Conservation (phyloP, 1,140 invertebrate genomes). For the Portunus trituberculatus region DNA sequence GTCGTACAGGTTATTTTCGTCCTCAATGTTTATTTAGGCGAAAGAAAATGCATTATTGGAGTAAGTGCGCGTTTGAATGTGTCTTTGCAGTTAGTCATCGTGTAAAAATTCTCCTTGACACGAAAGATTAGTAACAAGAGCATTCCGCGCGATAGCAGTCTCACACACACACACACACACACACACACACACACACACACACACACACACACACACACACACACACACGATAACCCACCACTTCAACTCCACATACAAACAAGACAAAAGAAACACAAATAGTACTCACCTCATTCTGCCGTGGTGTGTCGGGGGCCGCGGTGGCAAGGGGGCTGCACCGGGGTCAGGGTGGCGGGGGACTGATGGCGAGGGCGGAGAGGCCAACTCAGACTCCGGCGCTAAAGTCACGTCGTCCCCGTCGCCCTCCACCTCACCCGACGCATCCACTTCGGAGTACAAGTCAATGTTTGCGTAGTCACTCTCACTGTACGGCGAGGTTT, state of each 20-base stretch:
- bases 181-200: no score
- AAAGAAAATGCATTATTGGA: no score
- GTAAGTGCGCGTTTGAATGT: no score
- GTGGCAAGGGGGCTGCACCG: background rate
- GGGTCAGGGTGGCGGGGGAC: background rate
- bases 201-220: background rate
- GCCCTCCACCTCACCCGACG: constrained; percentile 17
- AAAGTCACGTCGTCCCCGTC: constrained; percentile 76
- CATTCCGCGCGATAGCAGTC: no score
- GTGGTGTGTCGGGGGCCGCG: background rate
- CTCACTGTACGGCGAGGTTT: constrained; percentile 79
- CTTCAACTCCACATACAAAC: background rate
- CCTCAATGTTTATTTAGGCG: no score
- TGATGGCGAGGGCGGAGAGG: constrained; percentile 66
- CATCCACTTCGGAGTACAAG: constrained; percentile 70
- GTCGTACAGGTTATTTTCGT: no score
- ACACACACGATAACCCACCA: constrained; percentile 26
- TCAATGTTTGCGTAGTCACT: constrained; percentile 79
- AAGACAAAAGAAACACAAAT: background rate
- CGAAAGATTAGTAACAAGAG: no score
- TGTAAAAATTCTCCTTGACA: no score
- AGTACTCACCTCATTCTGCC: constrained; percentile 44
- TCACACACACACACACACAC: no score
- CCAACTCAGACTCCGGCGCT: constrained; percentile 73
- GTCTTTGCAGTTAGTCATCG: no score